Percentiles rank a stretch among this genome's conserved stretches.
Evolutionary conservation across 2,113 vertebrate genomes (phyloP).

Genomic region (Mormyrus lacerda): DNA sequence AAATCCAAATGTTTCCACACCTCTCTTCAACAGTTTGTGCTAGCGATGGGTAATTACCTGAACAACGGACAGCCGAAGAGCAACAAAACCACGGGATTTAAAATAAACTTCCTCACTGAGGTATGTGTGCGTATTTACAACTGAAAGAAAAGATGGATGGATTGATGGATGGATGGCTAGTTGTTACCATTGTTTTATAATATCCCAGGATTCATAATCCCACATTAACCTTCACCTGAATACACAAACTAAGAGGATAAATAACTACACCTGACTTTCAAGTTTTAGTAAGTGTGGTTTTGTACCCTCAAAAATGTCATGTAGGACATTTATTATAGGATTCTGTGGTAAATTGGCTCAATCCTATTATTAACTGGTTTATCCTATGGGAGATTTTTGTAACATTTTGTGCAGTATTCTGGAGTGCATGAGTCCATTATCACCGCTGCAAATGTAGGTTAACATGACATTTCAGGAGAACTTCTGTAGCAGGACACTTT

Average conservation of each 20-base stretch:
- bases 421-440: conserved; percentile 4
- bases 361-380: conserved; percentile 9
- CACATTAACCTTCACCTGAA: background rate
- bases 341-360: conserved; percentile 1
- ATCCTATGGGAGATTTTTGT: conserved; percentile 9
- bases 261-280: background rate
- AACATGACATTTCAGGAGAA: background rate
- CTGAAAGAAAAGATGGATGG: background rate
- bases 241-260: background rate
- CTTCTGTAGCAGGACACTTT: background rate
- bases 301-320: conserved; percentile 6
- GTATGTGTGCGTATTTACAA: conserved; percentile 44
- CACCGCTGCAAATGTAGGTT: conserved; percentile 10
- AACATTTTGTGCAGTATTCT: conserved; percentile 13
- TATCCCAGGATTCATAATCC: background rate
- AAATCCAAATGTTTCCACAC: background rate
- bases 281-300: background rate
- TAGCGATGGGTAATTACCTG: conserved; percentile 98
- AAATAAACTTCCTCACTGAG: conserved; percentile 97
- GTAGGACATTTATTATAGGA: conserved; percentile 18
- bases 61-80: conserved; percentile 92
- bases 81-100: conserved; percentile 87
- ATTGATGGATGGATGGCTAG: too few species aligned
- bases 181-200: background rate
- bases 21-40: conserved; percentile 75